Conservation (phyloP, 2,113 vertebrate genomes). For the Astur gentilis region DNA sequence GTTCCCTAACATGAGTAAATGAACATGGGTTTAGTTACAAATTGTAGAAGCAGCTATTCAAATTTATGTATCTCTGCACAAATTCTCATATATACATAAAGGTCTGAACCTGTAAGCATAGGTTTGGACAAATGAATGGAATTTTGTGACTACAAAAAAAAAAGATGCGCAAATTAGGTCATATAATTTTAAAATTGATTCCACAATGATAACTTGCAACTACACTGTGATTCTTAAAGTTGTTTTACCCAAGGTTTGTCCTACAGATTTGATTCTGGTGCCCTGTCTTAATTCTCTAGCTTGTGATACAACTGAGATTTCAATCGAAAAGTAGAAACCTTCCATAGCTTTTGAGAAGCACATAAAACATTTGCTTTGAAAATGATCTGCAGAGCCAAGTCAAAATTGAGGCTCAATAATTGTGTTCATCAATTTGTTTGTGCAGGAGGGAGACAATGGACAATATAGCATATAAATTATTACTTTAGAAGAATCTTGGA, state of each 20-base stretch:
- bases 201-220: not conserved
- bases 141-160: not conserved
- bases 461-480: not conserved
- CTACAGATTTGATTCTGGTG: not conserved
- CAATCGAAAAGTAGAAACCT: not conserved
- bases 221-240: not conserved
- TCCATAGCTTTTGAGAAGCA: not conserved
- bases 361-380: not conserved
- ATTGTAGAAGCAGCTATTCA: not conserved
- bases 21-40: conserved; percentile 2
- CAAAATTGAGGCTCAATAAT: not conserved
- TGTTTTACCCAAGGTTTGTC: not conserved
- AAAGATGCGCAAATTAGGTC: not conserved
- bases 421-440: not conserved
- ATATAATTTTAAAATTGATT: not conserved
- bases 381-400: not conserved
- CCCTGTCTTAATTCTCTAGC: not conserved
- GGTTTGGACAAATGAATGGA: not conserved
- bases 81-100: not conserved
- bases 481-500: not conserved
- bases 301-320: not conserved
- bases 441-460: not conserved
- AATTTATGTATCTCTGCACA: not conserved
- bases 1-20: not conserved
- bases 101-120: not conserved